Evolutionary conservation across 2,888 invertebrate genomes (phyloP).

Genomic region (Cephus pygmeus): DNA sequence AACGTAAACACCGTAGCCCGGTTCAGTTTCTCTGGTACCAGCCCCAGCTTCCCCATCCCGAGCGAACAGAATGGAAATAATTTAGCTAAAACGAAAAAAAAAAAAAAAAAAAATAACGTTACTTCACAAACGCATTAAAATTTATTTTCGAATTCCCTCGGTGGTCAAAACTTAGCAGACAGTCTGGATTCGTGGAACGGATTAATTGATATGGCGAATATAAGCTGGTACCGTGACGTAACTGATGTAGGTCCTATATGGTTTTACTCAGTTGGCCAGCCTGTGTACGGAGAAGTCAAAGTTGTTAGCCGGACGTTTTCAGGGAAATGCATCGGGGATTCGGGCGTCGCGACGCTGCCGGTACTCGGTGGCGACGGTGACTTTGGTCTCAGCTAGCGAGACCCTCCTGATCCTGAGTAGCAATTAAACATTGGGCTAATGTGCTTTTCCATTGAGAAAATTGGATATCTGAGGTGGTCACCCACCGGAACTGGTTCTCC

Average conservation of each 20-base stretch:
- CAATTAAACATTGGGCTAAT: conserved; percentile 61
- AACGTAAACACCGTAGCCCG: conserved; percentile 45
- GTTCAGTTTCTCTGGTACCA: not conserved
- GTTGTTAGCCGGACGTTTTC: conserved; percentile 35
- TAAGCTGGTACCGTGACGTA: not conserved
- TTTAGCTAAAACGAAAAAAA: not conserved
- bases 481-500: conserved; percentile 2
- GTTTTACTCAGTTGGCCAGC: not conserved
- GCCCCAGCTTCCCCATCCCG: not conserved
- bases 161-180: not conserved
- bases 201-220: not conserved
- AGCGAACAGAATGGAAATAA: not conserved
- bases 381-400: conserved; percentile 24
- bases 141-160: not conserved
- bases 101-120: not conserved
- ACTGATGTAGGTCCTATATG: not conserved
- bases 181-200: not conserved
- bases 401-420: conserved; percentile 55
- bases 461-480: conserved; percentile 53
- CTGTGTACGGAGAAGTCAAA: conserved; percentile 25
- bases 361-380: conserved; percentile 6
- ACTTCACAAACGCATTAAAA: not conserved
- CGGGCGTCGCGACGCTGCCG: conserved; percentile 28
- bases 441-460: conserved; percentile 63
- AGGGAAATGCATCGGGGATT: conserved; percentile 39